Base-by-base conservation (phyloP, 2,888 invertebrate genomes). In the Stenodera caucasica region DNA sequence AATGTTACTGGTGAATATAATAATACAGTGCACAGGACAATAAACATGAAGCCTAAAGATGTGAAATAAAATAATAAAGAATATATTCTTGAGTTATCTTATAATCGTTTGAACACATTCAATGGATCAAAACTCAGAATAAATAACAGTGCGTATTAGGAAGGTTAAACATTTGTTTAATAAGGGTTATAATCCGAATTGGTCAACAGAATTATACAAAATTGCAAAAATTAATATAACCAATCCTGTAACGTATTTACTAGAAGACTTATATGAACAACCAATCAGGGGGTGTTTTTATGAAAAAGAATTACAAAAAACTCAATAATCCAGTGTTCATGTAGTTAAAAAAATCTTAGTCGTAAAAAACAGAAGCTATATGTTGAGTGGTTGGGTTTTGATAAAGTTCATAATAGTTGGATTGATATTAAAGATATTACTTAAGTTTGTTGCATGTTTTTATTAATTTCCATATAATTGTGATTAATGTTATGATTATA, bases 131-230 rank as follows among this genome's bases (percentile, higher is more conserved):
- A 45, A 12, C 12, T 11, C 11, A 35, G 12, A 35, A 35, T 35
- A 11, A 35, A 11, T 12, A 35, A 35, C 12, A 11, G 35, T 9
- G 12, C n/a, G n/a, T n/a, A n/a, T n/a, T n/a, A n/a, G n/a, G n/a
- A n/a, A n/a, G n/a, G n/a, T n/a, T n/a, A n/a, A n/a, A n/a, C n/a
- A n/a, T n/a, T n/a, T n/a, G 35, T 11, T 77, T 63, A 70, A 69
- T 12, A 77, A 77, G 68, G 73, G 73, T 4, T 78, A 75, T 53
- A 71, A 68, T 1, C 72, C 74, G 0, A 74, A 74, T 53, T 78
- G 75, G 74, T 64, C 73, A 1, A 73, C 72, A 0, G 77, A 78
- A 60, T 62, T 78, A 45, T 79, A 77, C 58, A 72, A 62, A 49
- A 66, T 78, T 23, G 49, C 2, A n/a, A 65, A 71, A 68, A 67